Percentiles rank a stretch among this genome's conserved stretches.
These are phyloP conservation scores for Pocillopora grandis DNA, from an alignment of 92 coral and sea anemone species.

Conservation along the genomic window DNA sequence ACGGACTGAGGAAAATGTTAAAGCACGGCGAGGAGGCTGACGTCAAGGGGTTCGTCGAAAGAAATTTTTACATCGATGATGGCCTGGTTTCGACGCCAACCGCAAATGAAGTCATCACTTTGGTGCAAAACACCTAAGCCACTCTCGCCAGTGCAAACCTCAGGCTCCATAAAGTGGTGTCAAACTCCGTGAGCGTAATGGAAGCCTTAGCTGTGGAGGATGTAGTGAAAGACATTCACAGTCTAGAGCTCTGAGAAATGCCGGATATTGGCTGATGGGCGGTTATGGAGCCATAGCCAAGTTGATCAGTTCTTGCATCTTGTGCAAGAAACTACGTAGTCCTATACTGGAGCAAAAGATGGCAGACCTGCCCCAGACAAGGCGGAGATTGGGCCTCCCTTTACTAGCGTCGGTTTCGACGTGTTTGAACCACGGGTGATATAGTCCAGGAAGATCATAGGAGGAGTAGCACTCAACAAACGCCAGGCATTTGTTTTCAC, in stretches of 20 bases:
- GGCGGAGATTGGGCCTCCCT: too few species aligned
- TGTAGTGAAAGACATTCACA: constrained; percentile 3
- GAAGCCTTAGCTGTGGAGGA: constrained; percentile 1
- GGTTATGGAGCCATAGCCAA: too few species aligned
- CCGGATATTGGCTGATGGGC: too few species aligned
- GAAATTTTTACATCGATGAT: neutral
- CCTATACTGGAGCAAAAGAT: too few species aligned
- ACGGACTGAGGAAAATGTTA: neutral
- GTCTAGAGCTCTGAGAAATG: neutral
- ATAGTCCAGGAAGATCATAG: too few species aligned
- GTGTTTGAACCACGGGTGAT: too few species aligned
- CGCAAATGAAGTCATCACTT: neutral
- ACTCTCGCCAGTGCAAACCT: neutral
- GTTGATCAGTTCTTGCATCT: too few species aligned
- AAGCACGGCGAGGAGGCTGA: neutral
- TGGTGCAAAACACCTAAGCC: neutral
- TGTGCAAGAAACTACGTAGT: too few species aligned
- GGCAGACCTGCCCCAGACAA: too few species aligned
- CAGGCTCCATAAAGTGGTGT: neutral
- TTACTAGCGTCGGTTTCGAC: too few species aligned
- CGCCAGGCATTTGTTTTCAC: too few species aligned
- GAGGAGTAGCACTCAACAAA: too few species aligned
- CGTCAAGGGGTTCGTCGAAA: neutral
- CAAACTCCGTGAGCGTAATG: neutral
- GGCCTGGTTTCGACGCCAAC: neutral